Percentiles rank a stretch among this genome's conserved stretches.
Conservation (phyloP, 2,888 invertebrate genomes). For the Leistus spinibarbis region DNA sequence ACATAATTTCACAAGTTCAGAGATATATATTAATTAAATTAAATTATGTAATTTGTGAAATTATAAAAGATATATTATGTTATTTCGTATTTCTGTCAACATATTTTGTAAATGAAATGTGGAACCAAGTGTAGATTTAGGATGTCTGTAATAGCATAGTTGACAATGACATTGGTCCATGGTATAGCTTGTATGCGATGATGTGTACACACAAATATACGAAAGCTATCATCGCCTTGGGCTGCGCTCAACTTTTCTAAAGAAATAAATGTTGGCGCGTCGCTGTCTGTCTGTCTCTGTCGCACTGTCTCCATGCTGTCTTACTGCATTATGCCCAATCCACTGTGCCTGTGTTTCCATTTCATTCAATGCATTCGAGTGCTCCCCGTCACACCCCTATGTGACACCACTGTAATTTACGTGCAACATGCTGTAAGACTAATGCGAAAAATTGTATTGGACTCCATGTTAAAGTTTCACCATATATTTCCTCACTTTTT, state of each 20-base stretch:
- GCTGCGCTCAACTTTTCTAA: not conserved
- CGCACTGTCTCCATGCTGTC: not conserved
- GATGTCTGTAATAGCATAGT: not conserved
- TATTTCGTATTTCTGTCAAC: too few species aligned
- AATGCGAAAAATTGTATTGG: not conserved
- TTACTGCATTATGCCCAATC: not conserved
- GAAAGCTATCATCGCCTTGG: not conserved
- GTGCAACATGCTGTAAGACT: not conserved
- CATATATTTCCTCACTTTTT: not conserved
- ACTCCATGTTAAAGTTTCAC: not conserved
- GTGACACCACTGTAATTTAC: not conserved
- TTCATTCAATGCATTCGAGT: not conserved
- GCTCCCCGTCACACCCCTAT: not conserved
- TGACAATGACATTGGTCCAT: not conserved
- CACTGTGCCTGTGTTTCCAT: not conserved
- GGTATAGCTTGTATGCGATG: not conserved
- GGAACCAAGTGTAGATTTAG: not conserved
- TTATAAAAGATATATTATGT: too few species aligned
- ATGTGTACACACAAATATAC: not conserved
- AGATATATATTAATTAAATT: too few species aligned
- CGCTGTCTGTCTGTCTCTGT: not conserved
- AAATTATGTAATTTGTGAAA: too few species aligned
- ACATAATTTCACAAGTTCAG: too few species aligned
- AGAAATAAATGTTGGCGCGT: not conserved
- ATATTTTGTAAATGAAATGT: not conserved